Evolutionary conservation across 2,797 vertebrate genomes (phyloP).

Genomic region (Sebastes iracundus): DNA sequence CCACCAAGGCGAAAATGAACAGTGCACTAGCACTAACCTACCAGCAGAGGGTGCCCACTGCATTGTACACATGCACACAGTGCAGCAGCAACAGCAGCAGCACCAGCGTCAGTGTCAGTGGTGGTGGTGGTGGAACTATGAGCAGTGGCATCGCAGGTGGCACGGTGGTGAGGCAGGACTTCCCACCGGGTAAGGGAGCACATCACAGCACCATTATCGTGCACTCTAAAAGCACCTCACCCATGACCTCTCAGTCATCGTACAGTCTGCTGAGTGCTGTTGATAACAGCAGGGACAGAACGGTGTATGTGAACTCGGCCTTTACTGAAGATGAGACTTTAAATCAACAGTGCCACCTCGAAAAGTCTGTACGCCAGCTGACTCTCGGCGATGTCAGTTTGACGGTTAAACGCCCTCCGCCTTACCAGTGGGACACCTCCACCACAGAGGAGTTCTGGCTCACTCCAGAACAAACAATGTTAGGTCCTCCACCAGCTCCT

Average conservation of each 20-base stretch:
- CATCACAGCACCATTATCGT: constrained; percentile 93
- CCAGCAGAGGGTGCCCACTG: constrained; percentile 88
- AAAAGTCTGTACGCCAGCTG: constrained; percentile 82
- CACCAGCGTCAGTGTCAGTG: constrained; percentile 78
- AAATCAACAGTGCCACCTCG: constrained; percentile 89
- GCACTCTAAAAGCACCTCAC: constrained; percentile 90
- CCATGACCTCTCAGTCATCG: constrained; percentile 93
- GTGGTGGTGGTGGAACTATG: constrained; percentile 72
- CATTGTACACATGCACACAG: constrained; percentile 96
- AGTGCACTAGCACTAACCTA: constrained; percentile 85
- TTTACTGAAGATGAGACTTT: constrained; percentile 96
- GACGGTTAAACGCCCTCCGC: constrained; percentile 91
- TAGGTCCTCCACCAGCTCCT: constrained; percentile 84
- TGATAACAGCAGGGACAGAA: constrained; percentile 89
- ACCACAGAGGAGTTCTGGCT: constrained; percentile 96
- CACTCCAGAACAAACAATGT: constrained; percentile 91
- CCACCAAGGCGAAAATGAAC: constrained; percentile 91
- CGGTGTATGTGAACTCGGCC: constrained; percentile 96
- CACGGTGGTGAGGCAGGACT: constrained; percentile 87
- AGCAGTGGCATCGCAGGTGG: constrained; percentile 84
- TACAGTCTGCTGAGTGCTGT: constrained; percentile 91
- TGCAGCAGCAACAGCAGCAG: constrained; percentile 88
- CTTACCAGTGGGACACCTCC: constrained; percentile 95
- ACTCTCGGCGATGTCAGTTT: constrained; percentile 78
- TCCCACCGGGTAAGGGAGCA: constrained; percentile 82